Percentiles rank a stretch among this genome's conserved stretches.
These are phyloP conservation scores for Cardinalis cardinalis DNA, from an alignment of 2,113 vertebrate species.

Conservation along the genomic window DNA sequence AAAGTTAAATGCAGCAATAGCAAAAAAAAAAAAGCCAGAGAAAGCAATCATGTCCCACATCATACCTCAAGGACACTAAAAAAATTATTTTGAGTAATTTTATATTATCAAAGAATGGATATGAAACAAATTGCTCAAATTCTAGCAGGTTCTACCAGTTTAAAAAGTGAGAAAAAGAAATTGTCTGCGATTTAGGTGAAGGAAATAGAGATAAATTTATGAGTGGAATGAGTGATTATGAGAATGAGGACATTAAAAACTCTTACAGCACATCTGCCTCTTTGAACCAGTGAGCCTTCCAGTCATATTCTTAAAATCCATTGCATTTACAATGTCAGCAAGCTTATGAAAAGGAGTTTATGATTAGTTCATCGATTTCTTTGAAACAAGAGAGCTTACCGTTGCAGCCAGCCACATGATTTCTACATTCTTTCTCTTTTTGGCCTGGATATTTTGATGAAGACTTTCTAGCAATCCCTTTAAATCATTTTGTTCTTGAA, in stretches of 20 bases:
- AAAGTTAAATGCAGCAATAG: background rate
- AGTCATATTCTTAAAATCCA: background rate
- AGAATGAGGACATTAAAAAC: background rate
- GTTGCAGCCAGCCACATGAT: conserved; percentile 93
- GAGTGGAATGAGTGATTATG: background rate
- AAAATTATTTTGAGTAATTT: background rate
- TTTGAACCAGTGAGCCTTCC: background rate
- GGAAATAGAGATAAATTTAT: background rate
- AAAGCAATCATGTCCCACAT: background rate
- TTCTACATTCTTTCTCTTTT: conserved; percentile 97
- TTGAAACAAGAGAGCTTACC: conserved; percentile 68
- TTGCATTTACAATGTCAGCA: background rate
- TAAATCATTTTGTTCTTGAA: conserved; percentile 90
- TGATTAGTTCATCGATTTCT: background rate
- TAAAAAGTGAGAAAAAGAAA: background rate
- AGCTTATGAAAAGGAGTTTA: background rate
- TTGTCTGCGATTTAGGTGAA: background rate
- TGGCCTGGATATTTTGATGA: conserved; percentile 92
- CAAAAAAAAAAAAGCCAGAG: background rate
- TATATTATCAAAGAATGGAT: background rate
- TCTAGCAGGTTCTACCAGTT: background rate
- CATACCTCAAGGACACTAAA: background rate
- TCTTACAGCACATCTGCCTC: background rate
- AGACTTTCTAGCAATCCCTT: conserved; percentile 94
- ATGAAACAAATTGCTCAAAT: fast-evolving